A percentile compares a stretch with the other conserved stretches of the same genome.
Conservation (phyloP, 2,797 vertebrate species). For the Chiroxiphia lanceolata region DNA sequence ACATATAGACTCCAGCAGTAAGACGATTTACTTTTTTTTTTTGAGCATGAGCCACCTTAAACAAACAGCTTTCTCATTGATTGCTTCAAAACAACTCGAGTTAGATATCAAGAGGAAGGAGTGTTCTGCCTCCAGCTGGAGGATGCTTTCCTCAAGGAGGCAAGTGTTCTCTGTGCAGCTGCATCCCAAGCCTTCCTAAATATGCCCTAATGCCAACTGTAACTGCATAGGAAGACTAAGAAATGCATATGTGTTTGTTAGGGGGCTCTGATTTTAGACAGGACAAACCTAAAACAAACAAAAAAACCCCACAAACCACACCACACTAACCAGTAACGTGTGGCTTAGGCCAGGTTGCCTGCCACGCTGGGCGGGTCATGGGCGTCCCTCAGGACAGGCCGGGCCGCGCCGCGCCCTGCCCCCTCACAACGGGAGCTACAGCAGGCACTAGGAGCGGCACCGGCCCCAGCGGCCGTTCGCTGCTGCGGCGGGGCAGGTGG, state of each 20-base stretch:
- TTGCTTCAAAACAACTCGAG: neutral
- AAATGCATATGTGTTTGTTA: neutral
- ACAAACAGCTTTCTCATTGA: neutral
- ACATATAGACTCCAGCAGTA: neutral
- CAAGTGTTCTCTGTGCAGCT: neutral
- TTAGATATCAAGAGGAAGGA: neutral
- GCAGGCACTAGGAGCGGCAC: neutral
- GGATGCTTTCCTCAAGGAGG: neutral
- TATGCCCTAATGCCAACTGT: neutral
- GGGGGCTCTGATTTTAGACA: neutral
- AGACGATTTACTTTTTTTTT: neutral
- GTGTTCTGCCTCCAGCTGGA: neutral
- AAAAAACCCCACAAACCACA: neutral
- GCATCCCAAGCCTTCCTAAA: neutral
- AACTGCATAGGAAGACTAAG: neutral
- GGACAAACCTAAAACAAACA: neutral
- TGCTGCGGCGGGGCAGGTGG: neutral
- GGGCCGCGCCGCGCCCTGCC: neutral
- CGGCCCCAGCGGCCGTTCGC: neutral
- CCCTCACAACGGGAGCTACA: neutral
- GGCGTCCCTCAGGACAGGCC: neutral
- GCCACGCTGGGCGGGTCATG: neutral
- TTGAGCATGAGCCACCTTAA: neutral
- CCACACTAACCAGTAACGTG: neutral
- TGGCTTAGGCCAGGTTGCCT: neutral